Percentiles rank a stretch among this genome's conserved stretches.
Evolutionary conservation across 53 echinoderm and acorn worm genomes (phyloP).

Genomic region (Patiria pectinifera): DNA sequence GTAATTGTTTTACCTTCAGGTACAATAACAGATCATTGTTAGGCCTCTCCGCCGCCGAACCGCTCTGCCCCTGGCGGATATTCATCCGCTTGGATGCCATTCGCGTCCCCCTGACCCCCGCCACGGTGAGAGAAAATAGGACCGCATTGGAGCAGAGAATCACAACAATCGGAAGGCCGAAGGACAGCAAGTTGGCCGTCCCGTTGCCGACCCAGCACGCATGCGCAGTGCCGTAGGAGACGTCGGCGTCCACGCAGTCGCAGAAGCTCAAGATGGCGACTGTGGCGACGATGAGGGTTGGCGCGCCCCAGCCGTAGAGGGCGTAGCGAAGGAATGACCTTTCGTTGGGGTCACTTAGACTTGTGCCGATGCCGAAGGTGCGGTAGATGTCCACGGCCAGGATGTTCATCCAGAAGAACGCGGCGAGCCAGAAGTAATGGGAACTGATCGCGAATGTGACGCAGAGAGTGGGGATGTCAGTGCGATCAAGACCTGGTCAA

Average conservation of each 20-base stretch:
- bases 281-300: slow-evolving; percentile 62
- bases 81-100: too few relatives aligned
- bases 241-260: not conserved
- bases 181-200: too few relatives aligned
- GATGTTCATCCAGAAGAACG: slow-evolving; percentile 82
- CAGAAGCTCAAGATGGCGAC: slow-evolving; percentile 61
- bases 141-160: too few relatives aligned
- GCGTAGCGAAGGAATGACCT: not conserved
- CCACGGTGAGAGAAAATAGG: too few relatives aligned
- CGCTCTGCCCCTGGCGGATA: slow-evolving; percentile 22
- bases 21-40: slow-evolving; percentile 56
- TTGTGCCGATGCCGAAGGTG: slow-evolving; percentile 71
- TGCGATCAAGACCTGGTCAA: slow-evolving; percentile 20
- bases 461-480: slow-evolving; percentile 50
- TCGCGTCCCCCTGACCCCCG: too few relatives aligned
- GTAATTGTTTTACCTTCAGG: slow-evolving; percentile 36
- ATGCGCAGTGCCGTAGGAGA: too few relatives aligned
- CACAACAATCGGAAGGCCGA: too few relatives aligned
- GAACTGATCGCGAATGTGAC: slow-evolving; percentile 54
- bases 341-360: slow-evolving; percentile 19
- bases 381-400: slow-evolving; percentile 79
- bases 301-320: slow-evolving; percentile 70
- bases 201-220: too few relatives aligned
- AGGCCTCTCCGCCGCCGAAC: not conserved
- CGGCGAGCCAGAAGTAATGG: slow-evolving; percentile 75